Conservation (phyloP, 2,113 vertebrate genomes). For the Phocoena phocoena region DNA sequence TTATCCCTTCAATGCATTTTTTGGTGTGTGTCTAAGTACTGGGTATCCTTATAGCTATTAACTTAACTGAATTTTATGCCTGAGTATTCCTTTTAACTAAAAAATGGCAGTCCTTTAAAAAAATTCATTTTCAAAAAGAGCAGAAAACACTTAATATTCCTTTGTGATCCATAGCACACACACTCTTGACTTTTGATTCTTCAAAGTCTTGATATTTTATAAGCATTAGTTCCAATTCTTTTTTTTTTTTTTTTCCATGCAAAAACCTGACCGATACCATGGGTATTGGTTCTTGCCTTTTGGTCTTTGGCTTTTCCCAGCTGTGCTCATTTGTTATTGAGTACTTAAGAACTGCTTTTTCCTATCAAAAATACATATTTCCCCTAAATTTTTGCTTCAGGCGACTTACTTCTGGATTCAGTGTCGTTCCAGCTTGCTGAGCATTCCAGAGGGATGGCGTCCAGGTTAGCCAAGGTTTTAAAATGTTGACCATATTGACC, state of each 20-base stretch:
- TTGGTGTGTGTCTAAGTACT: background rate
- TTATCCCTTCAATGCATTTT: background rate
- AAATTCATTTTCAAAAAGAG: background rate
- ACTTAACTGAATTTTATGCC: slow-evolving; percentile 17
- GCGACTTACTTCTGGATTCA: background rate
- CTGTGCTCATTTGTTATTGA: background rate
- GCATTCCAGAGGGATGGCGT: background rate
- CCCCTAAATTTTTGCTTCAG: background rate
- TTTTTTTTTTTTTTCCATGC: background rate
- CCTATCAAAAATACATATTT: background rate
- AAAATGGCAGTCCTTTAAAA: slow-evolving; percentile 6
- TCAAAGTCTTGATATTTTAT: slow-evolving; percentile 6
- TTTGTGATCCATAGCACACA: background rate
- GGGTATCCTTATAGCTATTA: background rate
- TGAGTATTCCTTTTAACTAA: slow-evolving; percentile 16
- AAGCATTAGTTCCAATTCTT: background rate
- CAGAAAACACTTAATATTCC: background rate
- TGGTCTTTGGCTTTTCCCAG: background rate
- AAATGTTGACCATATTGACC: slow-evolving; percentile 22
- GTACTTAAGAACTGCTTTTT: background rate
- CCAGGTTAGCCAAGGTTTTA: background rate
- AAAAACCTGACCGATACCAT: background rate
- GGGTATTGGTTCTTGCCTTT: background rate
- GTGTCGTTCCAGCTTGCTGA: background rate
- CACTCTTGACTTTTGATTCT: slow-evolving; percentile 35